Conservation (phyloP, 2,888 invertebrate genomes). For the Meloe dianella region DNA sequence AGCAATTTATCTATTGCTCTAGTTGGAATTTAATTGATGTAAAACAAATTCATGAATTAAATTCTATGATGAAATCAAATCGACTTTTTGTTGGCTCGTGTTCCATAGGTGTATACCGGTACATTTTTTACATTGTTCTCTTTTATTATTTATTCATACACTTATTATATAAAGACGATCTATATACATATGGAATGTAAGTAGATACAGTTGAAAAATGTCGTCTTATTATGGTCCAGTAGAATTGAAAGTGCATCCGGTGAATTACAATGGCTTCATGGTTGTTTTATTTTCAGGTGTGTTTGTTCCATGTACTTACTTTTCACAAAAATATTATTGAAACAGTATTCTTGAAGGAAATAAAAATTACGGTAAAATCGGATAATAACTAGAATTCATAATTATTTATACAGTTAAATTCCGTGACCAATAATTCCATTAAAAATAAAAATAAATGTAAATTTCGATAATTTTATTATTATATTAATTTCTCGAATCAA, state of each 20-base stretch:
- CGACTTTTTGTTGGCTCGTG: neutral
- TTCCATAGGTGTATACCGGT: neutral
- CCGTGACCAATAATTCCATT: neutral
- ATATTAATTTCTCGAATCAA: neutral
- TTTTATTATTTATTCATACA: neutral
- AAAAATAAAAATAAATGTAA: neutral
- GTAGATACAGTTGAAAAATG: neutral
- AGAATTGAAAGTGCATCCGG: constrained; percentile 11
- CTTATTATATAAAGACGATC: neutral
- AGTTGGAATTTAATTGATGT: neutral
- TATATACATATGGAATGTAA: neutral
- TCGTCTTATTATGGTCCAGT: constrained; percentile 3
- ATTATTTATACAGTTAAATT: neutral
- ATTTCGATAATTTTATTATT: neutral
- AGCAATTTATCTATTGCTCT: neutral
- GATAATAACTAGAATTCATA: neutral
- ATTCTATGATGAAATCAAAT: neutral
- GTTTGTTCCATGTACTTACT: neutral
- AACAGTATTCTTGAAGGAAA: neutral
- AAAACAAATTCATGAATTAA: neutral
- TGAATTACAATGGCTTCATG: constrained; percentile 1
- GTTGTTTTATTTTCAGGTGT: neutral
- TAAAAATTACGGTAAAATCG: neutral
- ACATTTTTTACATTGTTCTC: neutral
- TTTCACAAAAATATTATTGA: neutral